phyloP scores from a whole-genome alignment of 1,140 invertebrate species.

The Rhagoletis pomonella region DNA sequence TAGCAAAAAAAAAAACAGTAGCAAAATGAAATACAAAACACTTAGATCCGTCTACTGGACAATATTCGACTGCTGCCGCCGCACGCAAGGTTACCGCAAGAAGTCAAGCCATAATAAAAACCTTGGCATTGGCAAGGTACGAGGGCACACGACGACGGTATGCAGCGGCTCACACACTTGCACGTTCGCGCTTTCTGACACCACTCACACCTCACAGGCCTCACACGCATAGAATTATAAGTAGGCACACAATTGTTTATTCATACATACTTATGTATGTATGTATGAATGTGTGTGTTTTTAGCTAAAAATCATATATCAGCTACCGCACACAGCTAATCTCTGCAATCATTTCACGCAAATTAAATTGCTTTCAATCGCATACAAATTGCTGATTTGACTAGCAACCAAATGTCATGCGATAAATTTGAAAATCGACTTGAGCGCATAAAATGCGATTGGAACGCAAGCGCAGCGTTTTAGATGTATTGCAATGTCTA shows the following conservation, averaged over 20 bases:
- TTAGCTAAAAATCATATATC: not conserved
- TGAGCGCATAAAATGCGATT: not conserved
- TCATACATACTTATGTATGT: not conserved
- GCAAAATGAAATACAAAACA: not conserved
- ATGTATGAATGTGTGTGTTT: not conserved
- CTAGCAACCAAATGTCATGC: not conserved
- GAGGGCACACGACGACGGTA: not conserved
- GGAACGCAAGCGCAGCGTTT: not conserved
- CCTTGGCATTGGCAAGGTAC: constrained; percentile 11
- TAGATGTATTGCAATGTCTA: too few relatives aligned
- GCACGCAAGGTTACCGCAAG: not conserved
- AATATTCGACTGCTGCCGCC: not conserved
- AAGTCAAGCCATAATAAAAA: not conserved
- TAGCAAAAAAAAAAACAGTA: not conserved
- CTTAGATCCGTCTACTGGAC: constrained; percentile 27
- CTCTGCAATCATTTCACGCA: not conserved
- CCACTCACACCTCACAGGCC: too few relatives aligned
- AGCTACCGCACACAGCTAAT: not conserved
- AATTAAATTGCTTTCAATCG: not conserved
- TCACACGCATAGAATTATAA: not conserved
- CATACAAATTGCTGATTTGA: not conserved
- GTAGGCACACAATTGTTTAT: not conserved
- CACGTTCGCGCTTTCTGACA: constrained; percentile 20
- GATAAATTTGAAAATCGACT: too few relatives aligned
- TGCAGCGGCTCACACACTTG: not conserved